These are phyloP conservation scores for Xenopus borealis DNA, from an alignment of 2,113 vertebrate species.

Conservation along the genomic window DNA sequence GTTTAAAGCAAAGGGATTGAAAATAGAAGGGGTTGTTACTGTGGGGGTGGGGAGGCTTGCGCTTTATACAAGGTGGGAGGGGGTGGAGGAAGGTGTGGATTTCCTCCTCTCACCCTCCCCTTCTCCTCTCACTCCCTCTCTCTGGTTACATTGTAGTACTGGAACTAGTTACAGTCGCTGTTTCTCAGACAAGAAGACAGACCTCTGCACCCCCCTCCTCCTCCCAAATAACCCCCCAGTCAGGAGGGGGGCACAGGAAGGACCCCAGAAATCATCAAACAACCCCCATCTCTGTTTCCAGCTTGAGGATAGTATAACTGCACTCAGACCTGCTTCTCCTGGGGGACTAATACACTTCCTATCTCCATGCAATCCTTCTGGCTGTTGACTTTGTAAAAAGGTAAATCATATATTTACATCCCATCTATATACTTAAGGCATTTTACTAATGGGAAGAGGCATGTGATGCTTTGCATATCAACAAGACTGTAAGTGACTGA, in stretches of 20 bases:
- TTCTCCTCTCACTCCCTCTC: conserved; percentile 9
- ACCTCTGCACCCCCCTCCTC: conserved; percentile 19
- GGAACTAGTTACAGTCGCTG: conserved; percentile 42
- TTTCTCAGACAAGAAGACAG: conserved; percentile 25
- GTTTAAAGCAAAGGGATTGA: no score
- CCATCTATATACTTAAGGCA: neutral
- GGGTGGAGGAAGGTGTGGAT: conserved; percentile 28
- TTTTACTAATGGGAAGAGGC: no score
- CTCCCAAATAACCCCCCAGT: neutral
- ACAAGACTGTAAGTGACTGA: no score
- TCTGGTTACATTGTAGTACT: conserved; percentile 43
- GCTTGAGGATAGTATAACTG: neutral
- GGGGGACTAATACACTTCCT: neutral
- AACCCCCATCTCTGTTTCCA: conserved; percentile 1
- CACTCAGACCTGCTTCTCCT: conserved; percentile 9
- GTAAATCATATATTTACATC: conserved; percentile 17
- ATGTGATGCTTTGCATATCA: no score
- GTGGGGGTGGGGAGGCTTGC: neutral
- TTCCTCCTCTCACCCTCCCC: conserved; percentile 18
- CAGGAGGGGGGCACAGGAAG: conserved; percentile 21
- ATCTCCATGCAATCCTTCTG: conserved; percentile 39
- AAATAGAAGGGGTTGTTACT: neutral
- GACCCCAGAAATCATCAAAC: conserved; percentile 10
- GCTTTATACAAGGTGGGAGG: neutral
- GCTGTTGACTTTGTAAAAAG: conserved; percentile 33